A percentile compares a stretch with the other conserved stretches of the same genome.
These are phyloP conservation scores for Percopsis transmontana DNA, from an alignment of 2,113 vertebrate species.

Conservation along the genomic window DNA sequence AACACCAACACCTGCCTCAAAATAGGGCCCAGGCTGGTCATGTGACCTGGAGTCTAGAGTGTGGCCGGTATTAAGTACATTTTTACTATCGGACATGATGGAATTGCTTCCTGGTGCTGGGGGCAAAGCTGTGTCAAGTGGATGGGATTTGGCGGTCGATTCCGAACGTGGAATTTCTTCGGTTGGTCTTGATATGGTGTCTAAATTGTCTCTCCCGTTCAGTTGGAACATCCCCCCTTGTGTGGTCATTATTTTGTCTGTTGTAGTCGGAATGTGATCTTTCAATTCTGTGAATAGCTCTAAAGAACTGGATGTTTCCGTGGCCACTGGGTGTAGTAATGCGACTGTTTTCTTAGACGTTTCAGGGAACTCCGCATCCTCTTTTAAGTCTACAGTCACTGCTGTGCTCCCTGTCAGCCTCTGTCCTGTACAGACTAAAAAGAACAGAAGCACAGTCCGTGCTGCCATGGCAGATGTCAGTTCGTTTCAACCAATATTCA, in stretches of 20 bases:
- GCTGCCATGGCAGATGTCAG: slow-evolving; percentile 45
- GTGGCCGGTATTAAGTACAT: slow-evolving; percentile 36
- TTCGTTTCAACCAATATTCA: slow-evolving; percentile 18
- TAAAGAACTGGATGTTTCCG: not conserved
- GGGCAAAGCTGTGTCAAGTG: slow-evolving; percentile 26
- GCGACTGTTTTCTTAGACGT: slow-evolving; percentile 18
- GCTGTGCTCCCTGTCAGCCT: slow-evolving; percentile 17
- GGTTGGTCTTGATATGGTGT: slow-evolving; percentile 3
- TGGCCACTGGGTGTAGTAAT: slow-evolving; percentile 20
- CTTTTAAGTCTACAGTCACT: slow-evolving; percentile 16
- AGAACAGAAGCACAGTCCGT: slow-evolving; percentile 46
- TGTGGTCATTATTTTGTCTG: slow-evolving; percentile 5
- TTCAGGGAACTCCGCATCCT: slow-evolving; percentile 22
- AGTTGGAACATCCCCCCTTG: slow-evolving; percentile 22
- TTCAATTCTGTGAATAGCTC: slow-evolving; percentile 17
- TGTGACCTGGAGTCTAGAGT: slow-evolving; percentile 28
- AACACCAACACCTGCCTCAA: slow-evolving; percentile 26
- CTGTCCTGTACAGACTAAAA: slow-evolving; percentile 47
- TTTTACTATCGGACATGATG: slow-evolving; percentile 39
- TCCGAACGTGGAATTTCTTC: not conserved
- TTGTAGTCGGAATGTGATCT: not conserved
- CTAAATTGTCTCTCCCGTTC: slow-evolving; percentile 21
- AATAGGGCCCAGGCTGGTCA: slow-evolving; percentile 22
- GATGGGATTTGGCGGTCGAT: slow-evolving; percentile 21
- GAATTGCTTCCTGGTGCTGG: slow-evolving; percentile 10